Evolutionary conservation across 1,140 invertebrate genomes (phyloP).

Genomic region (Ostrea denselamellosa): DNA sequence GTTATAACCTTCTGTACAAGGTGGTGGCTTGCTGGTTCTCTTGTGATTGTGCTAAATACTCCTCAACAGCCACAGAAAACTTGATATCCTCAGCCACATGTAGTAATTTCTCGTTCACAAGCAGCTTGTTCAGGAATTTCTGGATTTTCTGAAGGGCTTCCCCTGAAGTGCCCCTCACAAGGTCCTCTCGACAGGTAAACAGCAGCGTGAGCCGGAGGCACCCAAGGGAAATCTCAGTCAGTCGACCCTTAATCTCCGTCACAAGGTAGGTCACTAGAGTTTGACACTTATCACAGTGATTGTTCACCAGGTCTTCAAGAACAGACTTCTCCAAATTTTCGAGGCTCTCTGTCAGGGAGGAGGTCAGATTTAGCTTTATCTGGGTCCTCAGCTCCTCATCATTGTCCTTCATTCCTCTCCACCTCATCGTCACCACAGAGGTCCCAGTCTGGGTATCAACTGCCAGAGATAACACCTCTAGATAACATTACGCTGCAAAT

Average conservation of each 20-base stretch:
- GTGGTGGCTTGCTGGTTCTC: not conserved
- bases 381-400: not conserved
- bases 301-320: not conserved
- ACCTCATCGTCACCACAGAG: conserved; percentile 5
- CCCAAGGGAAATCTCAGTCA: not conserved
- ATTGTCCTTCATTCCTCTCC: not conserved
- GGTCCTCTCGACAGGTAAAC: not conserved
- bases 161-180: not conserved
- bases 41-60: not conserved
- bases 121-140: not conserved
- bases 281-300: not conserved
- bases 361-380: not conserved
- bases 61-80: not conserved
- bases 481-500: not conserved
- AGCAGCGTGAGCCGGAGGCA: not conserved
- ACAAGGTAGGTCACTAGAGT: not conserved
- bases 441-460: not conserved
- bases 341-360: not conserved
- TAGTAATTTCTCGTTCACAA: not conserved
- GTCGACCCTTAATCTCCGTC: not conserved
- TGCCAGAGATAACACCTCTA: not conserved
- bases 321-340: not conserved
- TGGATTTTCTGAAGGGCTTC: not conserved
- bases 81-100: not conserved
- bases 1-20: not conserved